Evolutionary conservation across 2,888 invertebrate genomes (phyloP).

Genomic region (Dynastes hyllus): DNA sequence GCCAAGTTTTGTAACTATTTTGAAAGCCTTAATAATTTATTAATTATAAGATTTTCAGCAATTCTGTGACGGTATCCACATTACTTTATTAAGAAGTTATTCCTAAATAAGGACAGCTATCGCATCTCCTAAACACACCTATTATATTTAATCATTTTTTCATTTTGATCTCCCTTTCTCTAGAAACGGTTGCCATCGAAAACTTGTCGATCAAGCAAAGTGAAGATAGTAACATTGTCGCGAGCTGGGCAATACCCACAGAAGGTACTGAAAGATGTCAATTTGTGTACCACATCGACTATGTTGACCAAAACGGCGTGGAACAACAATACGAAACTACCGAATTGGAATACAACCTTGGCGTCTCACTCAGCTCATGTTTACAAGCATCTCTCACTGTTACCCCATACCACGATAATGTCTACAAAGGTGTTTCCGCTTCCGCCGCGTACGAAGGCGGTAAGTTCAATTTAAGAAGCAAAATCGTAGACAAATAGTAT

Average conservation of each 20-base stretch:
- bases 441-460: background rate
- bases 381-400: background rate
- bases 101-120: too few species aligned
- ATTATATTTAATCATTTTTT: too few species aligned
- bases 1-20: too few species aligned
- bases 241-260: slow-evolving; percentile 13
- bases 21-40: too few species aligned
- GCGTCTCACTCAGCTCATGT: background rate
- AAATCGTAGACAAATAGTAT: too few species aligned
- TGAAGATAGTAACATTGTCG: background rate
- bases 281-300: slow-evolving; percentile 23
- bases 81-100: too few species aligned
- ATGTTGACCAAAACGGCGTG: background rate
- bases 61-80: too few species aligned
- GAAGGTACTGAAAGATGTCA: slow-evolving; percentile 19
- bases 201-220: background rate
- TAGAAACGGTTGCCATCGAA: slow-evolving; percentile 5
- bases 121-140: too few species aligned
- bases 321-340: background rate
- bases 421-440: background rate
- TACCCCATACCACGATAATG: background rate
- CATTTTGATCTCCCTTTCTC: too few species aligned
- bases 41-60: too few species aligned
- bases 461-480: background rate
- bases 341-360: background rate